Evolutionary conservation across 2,797 vertebrate species (phyloP), one percentile per base, ranked within the genome.

Genomic region (Hippopotamyrus pictus): DNA sequence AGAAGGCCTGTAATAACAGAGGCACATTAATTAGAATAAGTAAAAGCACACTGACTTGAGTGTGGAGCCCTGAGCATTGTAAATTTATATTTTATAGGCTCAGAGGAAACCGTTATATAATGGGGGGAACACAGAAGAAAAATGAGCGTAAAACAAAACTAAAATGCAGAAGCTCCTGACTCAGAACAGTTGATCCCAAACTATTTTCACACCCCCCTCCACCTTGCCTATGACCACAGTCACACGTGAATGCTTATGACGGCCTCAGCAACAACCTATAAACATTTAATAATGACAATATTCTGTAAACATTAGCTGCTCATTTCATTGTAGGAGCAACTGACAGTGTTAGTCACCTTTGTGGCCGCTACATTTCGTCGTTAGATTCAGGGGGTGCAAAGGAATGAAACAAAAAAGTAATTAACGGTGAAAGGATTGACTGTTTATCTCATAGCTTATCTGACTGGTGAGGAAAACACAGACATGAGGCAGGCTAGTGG

Each of bases 321-420:
- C 89, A 69, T 91, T 88, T 92, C 90, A 91, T 92, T 94, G 92
- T 91, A 93, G 92, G 92, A 93, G 89, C n/a, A n/a, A n/a, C 22
- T 54, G 79, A 44, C 90, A 90, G 87, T 73, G 65, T 33, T 33
- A 88, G 91, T 91, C 86, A 92, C 90, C 50, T 19, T 88, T 62
- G 83, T 76, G 88, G 91, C 86, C 65, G 85, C 14, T 69, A 17
- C 3, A 4, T 83, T 84, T 79, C 22, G 41, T 48, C 33, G 11
- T 88, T 87, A 83, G 17, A 48, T 69, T 90, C 53, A 44, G 33
- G 87, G 88, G 86, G 7, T 59, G 22, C 87, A 29, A 8, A 88
- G 22, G 87, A 90, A 69, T 62, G 90, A 87, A 88, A 90, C 88
- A 57, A 88, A 88, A 89, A 86, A 86, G 83, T 82, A 84, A 48